Base-by-base conservation (phyloP, 2,113 vertebrate species). In the Pseudorasbora parva region DNA sequence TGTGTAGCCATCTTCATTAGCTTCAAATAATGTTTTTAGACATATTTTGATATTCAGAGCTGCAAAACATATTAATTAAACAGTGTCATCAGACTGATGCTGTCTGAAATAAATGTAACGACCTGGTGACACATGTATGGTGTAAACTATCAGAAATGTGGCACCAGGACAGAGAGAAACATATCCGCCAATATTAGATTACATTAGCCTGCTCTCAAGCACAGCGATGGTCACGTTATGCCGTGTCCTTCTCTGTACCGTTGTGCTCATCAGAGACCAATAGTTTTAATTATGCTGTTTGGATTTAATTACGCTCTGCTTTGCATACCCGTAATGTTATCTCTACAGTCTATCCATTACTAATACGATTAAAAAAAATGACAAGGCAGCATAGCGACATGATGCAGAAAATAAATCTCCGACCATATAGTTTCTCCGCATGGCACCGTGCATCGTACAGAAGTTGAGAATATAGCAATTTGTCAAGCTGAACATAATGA, bases 71-170 rank as follows among this genome's bases (percentile, higher is more conserved):
- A 91, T 91, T 92, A 92, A 93, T 92, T 94, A 93, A 93, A 82
- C 86, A 59, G 84, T 90, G 87, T 84, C 89, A 85, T 93, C 92
- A 92, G 89, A 91, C 91, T 88, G 85, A 88, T 74, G 71, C 33
- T 64, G 12, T 92, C 89, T 89, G 90, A 92, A 92, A 91, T 91
- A 93, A 93, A 92, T 56, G 37, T 92, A 94, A 93, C 87, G 86
- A 94, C 89, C 88, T 93, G 93, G 89, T 92, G 94, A 94, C 93
- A 93, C 84, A 91, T 87, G 89, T 93, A 89, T 78, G 45, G 87
- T 91, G 92, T 91, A 92, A 94, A 90, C 81, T 89, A 92, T 93
- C 91, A 79, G 89, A 86, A 62, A 83, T 84, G 56, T 91, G 92
- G 91, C 91, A 88, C 64, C 37, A 3, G 82, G 89, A 90, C 91